These are phyloP conservation scores for Rhagonycha lutea DNA, from an alignment of 2,888 invertebrate genomes.

Conservation along the genomic window DNA sequence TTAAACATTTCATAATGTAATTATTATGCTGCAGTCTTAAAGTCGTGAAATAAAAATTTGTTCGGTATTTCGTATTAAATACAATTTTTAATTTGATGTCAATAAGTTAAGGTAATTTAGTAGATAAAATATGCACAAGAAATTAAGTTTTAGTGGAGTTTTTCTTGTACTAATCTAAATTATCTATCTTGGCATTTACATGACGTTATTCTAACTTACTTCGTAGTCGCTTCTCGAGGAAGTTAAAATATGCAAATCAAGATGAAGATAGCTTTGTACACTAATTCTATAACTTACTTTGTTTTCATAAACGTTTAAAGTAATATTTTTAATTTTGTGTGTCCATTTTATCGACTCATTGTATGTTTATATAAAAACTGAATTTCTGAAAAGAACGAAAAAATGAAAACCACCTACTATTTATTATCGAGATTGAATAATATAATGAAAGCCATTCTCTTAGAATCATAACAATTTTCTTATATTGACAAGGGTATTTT, in stretches of 20 bases:
- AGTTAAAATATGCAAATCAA: conserved; percentile 20
- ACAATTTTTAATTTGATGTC: not conserved
- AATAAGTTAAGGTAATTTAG: not conserved
- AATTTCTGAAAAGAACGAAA: not conserved
- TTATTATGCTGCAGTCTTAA: not conserved
- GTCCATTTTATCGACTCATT: not conserved
- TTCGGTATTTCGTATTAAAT: not conserved
- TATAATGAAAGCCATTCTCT: not conserved
- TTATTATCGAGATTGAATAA: not conserved
- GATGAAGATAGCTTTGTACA: conserved; percentile 19
- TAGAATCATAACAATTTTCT: not conserved
- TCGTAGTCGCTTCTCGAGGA: conserved; percentile 12
- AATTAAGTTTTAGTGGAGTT: conserved; percentile 10
- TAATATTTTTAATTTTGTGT: not conserved
- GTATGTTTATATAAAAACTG: not conserved
- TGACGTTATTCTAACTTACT: conserved; percentile 15
- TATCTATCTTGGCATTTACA: conserved; percentile 21
- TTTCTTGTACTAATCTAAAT: conserved; percentile 18
- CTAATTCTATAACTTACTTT: conserved; percentile 19
- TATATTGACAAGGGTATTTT: not conserved
- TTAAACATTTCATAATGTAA: not conserved
- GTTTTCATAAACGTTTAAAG: conserved; percentile 1
- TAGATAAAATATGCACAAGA: conserved; percentile 1
- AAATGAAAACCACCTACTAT: too few relatives aligned
- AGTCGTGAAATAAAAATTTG: too few relatives aligned